Evolutionary conservation across 1,140 invertebrate species (phyloP).

Genomic region (Drosophila micromelanica): DNA sequence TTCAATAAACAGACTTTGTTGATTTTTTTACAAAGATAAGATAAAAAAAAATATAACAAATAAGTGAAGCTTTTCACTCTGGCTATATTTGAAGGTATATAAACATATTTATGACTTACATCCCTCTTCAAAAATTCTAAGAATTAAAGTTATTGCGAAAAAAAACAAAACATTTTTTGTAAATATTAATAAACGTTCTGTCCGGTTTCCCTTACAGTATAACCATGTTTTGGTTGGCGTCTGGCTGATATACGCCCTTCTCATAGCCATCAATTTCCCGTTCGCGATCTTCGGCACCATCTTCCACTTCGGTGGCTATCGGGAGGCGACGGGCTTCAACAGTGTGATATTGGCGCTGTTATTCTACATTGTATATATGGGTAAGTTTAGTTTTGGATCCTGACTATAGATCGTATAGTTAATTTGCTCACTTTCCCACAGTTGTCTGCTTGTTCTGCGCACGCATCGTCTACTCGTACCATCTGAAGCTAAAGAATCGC

Average conservation of each 20-base stretch:
- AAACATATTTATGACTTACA: no score
- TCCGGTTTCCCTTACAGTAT: slow-evolving; percentile 34
- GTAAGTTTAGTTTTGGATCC: slow-evolving; percentile 48
- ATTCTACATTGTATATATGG: slow-evolving; percentile 41
- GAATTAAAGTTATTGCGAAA: no score
- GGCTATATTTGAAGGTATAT: no score
- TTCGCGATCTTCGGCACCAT: slow-evolving; percentile 65
- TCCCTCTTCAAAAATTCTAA: no score
- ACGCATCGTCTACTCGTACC: slow-evolving; percentile 71
- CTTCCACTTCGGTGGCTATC: slow-evolving; percentile 71
- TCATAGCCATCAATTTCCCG: slow-evolving; percentile 60
- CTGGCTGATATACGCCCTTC: slow-evolving; percentile 59
- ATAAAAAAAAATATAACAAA: no score
- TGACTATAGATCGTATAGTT: not conserved
- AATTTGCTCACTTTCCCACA: not conserved
- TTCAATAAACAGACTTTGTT: no score
- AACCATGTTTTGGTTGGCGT: slow-evolving; percentile 47
- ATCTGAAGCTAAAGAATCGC: slow-evolving; percentile 63
- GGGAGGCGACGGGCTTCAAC: slow-evolving; percentile 45
- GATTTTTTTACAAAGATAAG: no score
- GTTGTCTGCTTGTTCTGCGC: slow-evolving; percentile 55
- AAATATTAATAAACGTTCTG: not conserved
- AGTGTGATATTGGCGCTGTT: slow-evolving; percentile 55
- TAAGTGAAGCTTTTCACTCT: no score
- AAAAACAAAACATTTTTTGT: not conserved